Base-by-base conservation (phyloP, 2,888 invertebrate genomes). In the Masnerella sp. region DNA sequence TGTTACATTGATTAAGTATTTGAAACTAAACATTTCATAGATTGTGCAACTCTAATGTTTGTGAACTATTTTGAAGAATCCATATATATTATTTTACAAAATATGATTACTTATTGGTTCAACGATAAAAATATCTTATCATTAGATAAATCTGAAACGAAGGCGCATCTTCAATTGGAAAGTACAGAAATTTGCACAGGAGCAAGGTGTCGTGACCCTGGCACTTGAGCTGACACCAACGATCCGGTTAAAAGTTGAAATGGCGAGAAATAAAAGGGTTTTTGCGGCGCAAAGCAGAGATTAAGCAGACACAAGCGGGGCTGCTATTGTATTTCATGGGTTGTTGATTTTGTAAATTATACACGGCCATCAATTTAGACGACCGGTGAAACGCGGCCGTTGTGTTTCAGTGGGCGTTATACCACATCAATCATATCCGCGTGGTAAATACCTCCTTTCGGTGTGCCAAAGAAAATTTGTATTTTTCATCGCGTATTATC, bases 271-370 rank as follows among this genome's bases (percentile, higher is more conserved):
- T 78, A 80, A 79, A 81, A 78, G 76, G 79, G 76, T 77, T 83
- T 78, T 78, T 73, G 77, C 74, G 76, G 68, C 68, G 67, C 65
- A 79, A 77, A 58, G 77, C 74, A 73, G 76, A 78, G 77, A 83
- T 81, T 77, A 82, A 81, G 74, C 72, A 75, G 76, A 74, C 74
- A 74, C 72, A 77, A 75, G 69, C 72, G 68, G 69, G 75, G 65
- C 73, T 74, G 79, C 78, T 77, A 81, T 80, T 80, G 77, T 76
- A 75, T 80, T 83, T 84, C 83, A 84, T 77, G 84, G 84, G 80
- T 83, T 83, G 84, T 84, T 84, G 83, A 82, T 84, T 84, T 84
- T 82, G 79, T 80, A 85, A 84, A 85, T 84, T 84, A 82, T 80
- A 83, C 79, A 80, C 81, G 80, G 79, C 80, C 81, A 79, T 81